Evolutionary conservation across 2,888 invertebrate species (phyloP).

Genomic region (Megalurothrips usitatus): DNA sequence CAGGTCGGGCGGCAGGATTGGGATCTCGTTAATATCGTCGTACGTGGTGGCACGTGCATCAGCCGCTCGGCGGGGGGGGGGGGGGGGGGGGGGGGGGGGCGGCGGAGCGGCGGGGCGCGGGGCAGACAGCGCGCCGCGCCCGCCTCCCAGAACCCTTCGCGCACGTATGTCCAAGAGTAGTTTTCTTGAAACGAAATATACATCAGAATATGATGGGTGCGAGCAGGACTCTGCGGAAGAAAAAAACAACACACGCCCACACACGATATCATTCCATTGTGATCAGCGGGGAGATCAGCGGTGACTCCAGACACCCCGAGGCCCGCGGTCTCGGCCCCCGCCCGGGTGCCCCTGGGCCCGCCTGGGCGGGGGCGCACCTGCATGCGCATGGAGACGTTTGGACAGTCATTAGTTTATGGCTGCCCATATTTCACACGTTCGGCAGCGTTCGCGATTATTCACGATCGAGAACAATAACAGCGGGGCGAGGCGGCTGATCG

Average conservation of each 20-base stretch:
- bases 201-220: background rate
- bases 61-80: background rate
- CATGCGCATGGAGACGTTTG: background rate
- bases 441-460: no score
- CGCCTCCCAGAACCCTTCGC: no score
- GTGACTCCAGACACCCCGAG: no score
- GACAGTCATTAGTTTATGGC: no score
- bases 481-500: no score
- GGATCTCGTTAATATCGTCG: constrained; percentile 6
- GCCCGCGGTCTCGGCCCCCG: no score
- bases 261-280: background rate
- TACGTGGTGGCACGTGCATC: background rate
- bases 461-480: no score
- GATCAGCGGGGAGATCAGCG: no score
- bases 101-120: background rate
- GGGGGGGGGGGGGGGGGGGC: background rate
- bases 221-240: background rate
- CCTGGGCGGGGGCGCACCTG: background rate
- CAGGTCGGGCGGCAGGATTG: background rate
- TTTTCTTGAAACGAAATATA: background rate
- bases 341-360: no score
- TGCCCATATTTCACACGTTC: no score
- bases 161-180: background rate
- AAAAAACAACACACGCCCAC: no score
- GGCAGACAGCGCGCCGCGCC: background rate